Conservation (phyloP, 2,113 vertebrate species). For the Silurus glanis region DNA sequence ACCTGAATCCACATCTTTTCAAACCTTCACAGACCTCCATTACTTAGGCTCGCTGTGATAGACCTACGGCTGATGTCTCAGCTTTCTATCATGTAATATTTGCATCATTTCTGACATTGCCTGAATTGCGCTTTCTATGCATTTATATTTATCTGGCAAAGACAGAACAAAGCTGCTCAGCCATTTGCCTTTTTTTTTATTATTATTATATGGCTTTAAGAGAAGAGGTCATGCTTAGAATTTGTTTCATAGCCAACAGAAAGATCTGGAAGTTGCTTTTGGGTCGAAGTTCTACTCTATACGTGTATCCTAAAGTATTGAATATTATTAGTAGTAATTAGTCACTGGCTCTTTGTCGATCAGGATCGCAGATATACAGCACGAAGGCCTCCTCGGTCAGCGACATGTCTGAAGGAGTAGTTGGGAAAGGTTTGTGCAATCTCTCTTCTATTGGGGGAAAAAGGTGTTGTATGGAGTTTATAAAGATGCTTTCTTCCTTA, state of each 20-base stretch:
- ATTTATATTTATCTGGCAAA: neutral
- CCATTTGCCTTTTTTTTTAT: neutral
- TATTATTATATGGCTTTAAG: neutral
- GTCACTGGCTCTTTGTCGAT: constrained; percentile 28
- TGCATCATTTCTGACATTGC: neutral
- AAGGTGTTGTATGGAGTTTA: neutral
- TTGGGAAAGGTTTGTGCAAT: constrained; percentile 80
- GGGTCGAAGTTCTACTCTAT: neutral
- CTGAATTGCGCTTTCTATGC: neutral
- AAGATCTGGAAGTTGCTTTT: constrained; percentile 11
- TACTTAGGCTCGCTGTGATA: neutral
- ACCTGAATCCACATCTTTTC: neutral
- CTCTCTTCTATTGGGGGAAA: neutral
- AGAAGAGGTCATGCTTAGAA: neutral
- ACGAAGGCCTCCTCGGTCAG: constrained; percentile 63
- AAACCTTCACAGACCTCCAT: neutral
- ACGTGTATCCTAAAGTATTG: neutral
- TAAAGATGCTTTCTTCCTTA: neutral
- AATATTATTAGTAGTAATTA: neutral
- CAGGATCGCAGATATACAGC: constrained; percentile 63
- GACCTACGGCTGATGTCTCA: neutral
- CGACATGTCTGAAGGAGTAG: constrained; percentile 76
- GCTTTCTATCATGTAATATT: neutral
- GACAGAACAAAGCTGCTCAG: neutral
- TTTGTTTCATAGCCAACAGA: neutral